phyloP scores from a whole-genome alignment of 2,113 vertebrate species.

The Tretioscincus oriximinensis region DNA sequence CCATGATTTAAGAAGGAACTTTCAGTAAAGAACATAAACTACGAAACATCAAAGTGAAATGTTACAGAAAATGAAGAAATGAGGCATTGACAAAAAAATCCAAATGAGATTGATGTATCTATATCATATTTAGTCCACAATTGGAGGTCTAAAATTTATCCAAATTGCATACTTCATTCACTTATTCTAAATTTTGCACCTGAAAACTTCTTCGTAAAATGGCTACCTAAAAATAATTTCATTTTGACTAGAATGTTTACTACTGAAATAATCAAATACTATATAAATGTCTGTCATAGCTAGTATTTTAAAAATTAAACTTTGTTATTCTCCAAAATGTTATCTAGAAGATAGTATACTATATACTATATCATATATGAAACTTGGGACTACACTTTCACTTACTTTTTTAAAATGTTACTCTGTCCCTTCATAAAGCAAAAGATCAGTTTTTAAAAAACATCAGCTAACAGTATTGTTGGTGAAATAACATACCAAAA shows the following conservation, averaged over 20 bases:
- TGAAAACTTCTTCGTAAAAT: not conserved
- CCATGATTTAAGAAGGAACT: too few relatives aligned
- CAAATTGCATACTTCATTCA: not conserved
- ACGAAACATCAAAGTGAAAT: not conserved
- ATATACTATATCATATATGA: constrained; percentile 6
- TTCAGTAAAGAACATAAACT: not conserved
- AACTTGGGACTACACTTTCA: not conserved
- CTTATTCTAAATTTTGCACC: too few relatives aligned
- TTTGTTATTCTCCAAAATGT: not conserved
- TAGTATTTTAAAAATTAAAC: not conserved
- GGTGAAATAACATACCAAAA: constrained; percentile 13
- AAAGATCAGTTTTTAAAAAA: constrained; percentile 1
- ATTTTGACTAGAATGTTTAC: not conserved
- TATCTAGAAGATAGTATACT: not conserved
- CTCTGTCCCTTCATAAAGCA: not conserved
- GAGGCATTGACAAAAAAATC: not conserved
- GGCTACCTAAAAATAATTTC: not conserved
- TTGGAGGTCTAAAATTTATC: not conserved
- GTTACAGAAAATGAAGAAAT: not conserved
- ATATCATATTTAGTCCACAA: not conserved
- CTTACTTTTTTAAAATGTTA: not conserved
- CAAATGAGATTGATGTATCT: not conserved
- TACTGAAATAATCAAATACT: not conserved
- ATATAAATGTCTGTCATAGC: not conserved
- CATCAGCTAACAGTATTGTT: not conserved